These are phyloP conservation scores for Acanthiza pusilla DNA, from an alignment of 2,797 vertebrate species.

Conservation along the genomic window DNA sequence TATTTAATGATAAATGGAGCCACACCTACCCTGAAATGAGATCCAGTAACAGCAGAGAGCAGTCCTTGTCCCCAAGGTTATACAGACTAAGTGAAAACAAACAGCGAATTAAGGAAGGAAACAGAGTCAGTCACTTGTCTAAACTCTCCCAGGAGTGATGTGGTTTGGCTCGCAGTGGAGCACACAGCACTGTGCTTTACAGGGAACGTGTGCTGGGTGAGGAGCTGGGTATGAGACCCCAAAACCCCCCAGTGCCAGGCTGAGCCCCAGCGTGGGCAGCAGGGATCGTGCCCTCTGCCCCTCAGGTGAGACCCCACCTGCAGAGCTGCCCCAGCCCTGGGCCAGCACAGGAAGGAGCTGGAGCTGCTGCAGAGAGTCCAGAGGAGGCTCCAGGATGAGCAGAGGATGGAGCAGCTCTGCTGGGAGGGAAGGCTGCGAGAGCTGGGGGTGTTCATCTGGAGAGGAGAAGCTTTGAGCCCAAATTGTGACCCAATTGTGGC, in stretches of 20 bases:
- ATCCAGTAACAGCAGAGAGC: background rate
- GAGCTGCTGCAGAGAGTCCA: background rate
- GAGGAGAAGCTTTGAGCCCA: background rate
- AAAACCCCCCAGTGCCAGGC: background rate
- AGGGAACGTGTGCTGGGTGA: background rate
- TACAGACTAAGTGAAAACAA: background rate
- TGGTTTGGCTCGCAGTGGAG: background rate
- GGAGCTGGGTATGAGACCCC: background rate
- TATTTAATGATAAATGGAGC: background rate
- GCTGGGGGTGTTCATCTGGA: background rate
- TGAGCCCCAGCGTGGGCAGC: background rate
- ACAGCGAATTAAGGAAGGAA: background rate
- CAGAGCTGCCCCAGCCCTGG: background rate
- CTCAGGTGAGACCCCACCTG: background rate
- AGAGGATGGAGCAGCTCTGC: background rate
- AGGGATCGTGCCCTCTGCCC: background rate
- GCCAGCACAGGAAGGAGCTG: background rate
- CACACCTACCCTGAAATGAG: background rate
- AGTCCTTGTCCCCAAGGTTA: background rate
- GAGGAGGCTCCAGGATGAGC: background rate
- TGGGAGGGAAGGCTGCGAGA: background rate
- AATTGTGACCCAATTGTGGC: background rate
- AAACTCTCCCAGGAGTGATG: background rate
- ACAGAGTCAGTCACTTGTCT: background rate
- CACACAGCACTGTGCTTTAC: accelerated